These are phyloP conservation scores for Hypomecis atomaria DNA, from an alignment of 2,888 invertebrate species.

Conservation along the genomic window DNA sequence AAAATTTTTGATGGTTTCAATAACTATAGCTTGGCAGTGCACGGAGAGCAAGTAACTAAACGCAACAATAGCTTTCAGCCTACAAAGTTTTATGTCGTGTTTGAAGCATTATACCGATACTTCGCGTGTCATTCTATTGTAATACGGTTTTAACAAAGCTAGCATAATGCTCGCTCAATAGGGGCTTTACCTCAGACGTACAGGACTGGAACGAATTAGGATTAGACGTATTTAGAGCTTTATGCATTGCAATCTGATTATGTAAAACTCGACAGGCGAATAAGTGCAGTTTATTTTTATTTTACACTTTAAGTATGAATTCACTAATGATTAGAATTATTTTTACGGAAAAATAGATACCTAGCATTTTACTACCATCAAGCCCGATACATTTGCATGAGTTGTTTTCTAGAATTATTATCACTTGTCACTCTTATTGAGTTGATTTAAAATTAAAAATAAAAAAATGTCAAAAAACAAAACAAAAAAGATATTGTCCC, in stretches of 20 bases:
- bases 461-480: too few species aligned
- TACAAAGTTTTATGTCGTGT: conserved; percentile 53
- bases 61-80: not conserved
- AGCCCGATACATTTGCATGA: too few species aligned
- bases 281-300: not conserved
- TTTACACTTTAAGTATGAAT: too few species aligned
- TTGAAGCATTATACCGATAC: conserved; percentile 70
- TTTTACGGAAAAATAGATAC: too few species aligned
- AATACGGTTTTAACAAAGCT: conserved; percentile 77
- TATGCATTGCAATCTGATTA: conserved; percentile 32
- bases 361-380: too few species aligned
- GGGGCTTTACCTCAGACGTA: conserved; percentile 64
- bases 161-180: conserved; percentile 72
- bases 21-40: too few species aligned
- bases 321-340: too few species aligned
- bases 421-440: too few species aligned
- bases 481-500: too few species aligned
- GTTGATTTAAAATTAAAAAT: too few species aligned
- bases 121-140: conserved; percentile 77
- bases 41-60: conserved; percentile 1
- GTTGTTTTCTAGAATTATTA: too few species aligned
- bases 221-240: conserved; percentile 46
- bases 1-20: not conserved
- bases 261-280: conserved; percentile 14
- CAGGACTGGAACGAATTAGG: conserved; percentile 69